Evolutionary conservation across 2,797 vertebrate genomes (phyloP).

Genomic region (Lycodopsis pacificus): DNA sequence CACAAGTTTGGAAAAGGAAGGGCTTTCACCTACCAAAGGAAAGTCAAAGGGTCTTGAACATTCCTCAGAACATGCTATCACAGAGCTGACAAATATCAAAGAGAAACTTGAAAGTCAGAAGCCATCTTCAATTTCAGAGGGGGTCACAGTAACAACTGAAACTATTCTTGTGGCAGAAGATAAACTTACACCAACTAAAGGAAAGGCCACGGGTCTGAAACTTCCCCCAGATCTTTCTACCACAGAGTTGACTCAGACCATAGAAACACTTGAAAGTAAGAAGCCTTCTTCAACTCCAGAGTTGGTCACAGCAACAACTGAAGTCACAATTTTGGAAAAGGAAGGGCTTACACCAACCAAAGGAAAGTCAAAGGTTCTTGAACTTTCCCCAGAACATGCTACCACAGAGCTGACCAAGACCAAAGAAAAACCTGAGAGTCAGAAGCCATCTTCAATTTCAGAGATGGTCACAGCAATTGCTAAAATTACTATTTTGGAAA

Average conservation of each 20-base stretch:
- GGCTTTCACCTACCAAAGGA: too few species aligned
- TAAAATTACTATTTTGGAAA: too few species aligned
- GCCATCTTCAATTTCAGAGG: neutral
- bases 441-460: too few species aligned
- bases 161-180: neutral
- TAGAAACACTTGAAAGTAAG: too few species aligned
- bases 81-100: neutral
- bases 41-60: neutral
- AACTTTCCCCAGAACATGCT: neutral
- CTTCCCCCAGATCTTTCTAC: fast-evolving
- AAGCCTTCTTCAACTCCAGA: neutral
- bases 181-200: neutral
- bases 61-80: neutral
- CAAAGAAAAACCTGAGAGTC: too few species aligned
- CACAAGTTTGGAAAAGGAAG: too few species aligned
- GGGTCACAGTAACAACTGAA: neutral
- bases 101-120: neutral
- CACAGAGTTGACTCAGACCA: fast-evolving
- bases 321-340: neutral
- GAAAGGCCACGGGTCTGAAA: neutral
- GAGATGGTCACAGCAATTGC: too few species aligned
- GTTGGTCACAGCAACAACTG: neutral
- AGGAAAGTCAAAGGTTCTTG: neutral
- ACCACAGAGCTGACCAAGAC: neutral
- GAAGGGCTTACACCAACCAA: neutral